These are phyloP conservation scores for Mimumesa dahlbomi DNA, from an alignment of 2,888 invertebrate species.

Conservation along the genomic window DNA sequence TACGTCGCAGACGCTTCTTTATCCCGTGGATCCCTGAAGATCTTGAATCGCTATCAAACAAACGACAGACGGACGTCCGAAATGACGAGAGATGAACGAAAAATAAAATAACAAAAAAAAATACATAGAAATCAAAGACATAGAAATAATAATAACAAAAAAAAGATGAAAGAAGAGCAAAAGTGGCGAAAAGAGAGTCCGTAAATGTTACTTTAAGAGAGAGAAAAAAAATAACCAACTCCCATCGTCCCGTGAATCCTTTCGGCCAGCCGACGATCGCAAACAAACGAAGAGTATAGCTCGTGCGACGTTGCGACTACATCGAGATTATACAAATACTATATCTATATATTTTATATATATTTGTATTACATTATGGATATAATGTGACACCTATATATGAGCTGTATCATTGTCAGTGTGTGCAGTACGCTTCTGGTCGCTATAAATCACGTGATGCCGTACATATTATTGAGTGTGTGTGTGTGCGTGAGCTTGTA, in stretches of 20 bases:
- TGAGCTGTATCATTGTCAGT: slow-evolving; percentile 76
- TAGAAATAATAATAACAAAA: slow-evolving; percentile 10
- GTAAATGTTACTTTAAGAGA: slow-evolving; percentile 24
- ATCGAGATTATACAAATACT: slow-evolving; percentile 50
- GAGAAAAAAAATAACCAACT: no score
- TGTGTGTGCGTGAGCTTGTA: slow-evolving; percentile 18
- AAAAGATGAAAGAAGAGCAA: slow-evolving; percentile 7
- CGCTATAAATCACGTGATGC: slow-evolving; percentile 64
- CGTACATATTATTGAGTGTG: slow-evolving; percentile 43
- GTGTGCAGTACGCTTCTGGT: slow-evolving; percentile 79
- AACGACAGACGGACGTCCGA: slow-evolving; percentile 21
- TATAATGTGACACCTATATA: slow-evolving; percentile 63
- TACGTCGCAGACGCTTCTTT: slow-evolving; percentile 24
- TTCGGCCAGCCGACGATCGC: slow-evolving; percentile 58
- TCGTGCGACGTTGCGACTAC: slow-evolving; percentile 61
- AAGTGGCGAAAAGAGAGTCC: slow-evolving; percentile 18
- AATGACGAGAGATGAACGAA: slow-evolving; percentile 13
- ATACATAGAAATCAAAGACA: slow-evolving; percentile 5
- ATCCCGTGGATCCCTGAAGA: no score
- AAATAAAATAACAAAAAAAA: slow-evolving; percentile 23
- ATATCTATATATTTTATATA: slow-evolving; percentile 37
- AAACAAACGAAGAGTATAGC: slow-evolving; percentile 45
- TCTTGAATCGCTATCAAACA: background rate
- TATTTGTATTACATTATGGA: slow-evolving; percentile 53
- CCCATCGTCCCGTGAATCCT: slow-evolving; percentile 7